Base-by-base conservation (phyloP, 1,140 invertebrate genomes). In the Diploscapter pachys region DNA sequence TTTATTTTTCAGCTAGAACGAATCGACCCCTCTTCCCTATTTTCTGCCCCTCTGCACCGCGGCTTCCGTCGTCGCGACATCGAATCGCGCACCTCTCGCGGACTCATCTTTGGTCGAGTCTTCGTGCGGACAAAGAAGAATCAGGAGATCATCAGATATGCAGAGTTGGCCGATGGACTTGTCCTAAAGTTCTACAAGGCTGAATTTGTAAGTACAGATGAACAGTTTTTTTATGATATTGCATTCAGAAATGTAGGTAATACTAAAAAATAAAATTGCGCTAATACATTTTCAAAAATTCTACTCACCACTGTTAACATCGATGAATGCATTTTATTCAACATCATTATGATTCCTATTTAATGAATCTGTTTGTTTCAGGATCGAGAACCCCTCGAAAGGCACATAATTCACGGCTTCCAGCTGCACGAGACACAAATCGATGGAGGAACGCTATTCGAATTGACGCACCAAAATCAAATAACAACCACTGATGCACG, bases 381-480 rank as follows among this genome's bases (percentile, higher is more conserved):
- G 13, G 54, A 74, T 51, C 62, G 63, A 48, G 73, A 74, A 5
- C 73, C 6, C 51, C 51, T 52, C 11, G 54, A 54, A 61, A 64
- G 63, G 65, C 64, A 56, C n/a, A 9, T 74, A 8, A 74, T 74
- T 62, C 56, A 74, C 53, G 73, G 73, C 13, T 74, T 66, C 64
- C 52, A 66, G 13, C 63, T 66, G 5, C 50, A 64, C 5, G 73
- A 74, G 56, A 74, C 54, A 5, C 13, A 48, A n/a, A 51, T 74
- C 11, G 66, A 74, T 13, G 73, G 73, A 52, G 54, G 65, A 31
- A 68, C 66, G 56, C 52, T 68, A 3, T 74, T 74, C 53, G 73
- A 74, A 50, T 48, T 74, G n/a, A 49, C 70, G 8, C 73, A 74
- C 56, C 65, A 67, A 3, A 74, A 74, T 64, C 73, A 74, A 57